phyloP scores from a whole-genome alignment of 2,113 vertebrate species.

The Hippocampus comes region DNA sequence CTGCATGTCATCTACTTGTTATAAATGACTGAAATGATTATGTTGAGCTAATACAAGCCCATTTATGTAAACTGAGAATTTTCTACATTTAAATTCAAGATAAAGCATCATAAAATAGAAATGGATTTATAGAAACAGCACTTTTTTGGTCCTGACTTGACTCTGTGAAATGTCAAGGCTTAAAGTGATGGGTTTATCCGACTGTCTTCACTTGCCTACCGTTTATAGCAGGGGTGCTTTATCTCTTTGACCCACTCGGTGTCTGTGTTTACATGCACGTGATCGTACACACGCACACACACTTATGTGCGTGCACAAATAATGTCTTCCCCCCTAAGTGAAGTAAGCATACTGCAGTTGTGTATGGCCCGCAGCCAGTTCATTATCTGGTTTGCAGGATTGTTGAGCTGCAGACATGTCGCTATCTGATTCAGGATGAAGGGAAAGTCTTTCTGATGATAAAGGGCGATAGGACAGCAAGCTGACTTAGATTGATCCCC shows the following conservation, averaged over 20 bases:
- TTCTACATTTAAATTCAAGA: neutral
- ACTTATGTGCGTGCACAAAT: neutral
- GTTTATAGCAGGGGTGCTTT: constrained; percentile 61
- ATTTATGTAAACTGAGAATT: neutral
- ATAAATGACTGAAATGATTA: neutral
- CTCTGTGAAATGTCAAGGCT: constrained; percentile 44
- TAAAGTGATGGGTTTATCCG: constrained; percentile 64
- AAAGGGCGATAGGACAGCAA: constrained; percentile 19
- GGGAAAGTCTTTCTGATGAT: constrained; percentile 22
- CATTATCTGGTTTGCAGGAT: constrained; percentile 42
- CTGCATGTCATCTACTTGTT: neutral
- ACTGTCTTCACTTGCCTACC: constrained; percentile 49
- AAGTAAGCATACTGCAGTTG: constrained; percentile 19
- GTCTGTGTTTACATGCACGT: constrained; percentile 9
- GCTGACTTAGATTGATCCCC: constrained; percentile 16
- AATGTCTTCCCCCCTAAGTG: neutral
- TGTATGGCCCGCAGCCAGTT: constrained; percentile 32
- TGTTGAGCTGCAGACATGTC: constrained; percentile 37
- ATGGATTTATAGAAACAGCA: neutral
- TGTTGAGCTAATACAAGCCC: neutral
- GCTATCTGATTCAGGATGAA: constrained; percentile 41
- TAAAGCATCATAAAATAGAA: neutral
- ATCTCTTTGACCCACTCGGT: constrained; percentile 63
- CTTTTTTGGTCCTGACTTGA: constrained; percentile 9
- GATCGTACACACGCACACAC: neutral